Evolutionary conservation across 2,888 invertebrate genomes (phyloP).

Genomic region (Caenorhabditis sp.): DNA sequence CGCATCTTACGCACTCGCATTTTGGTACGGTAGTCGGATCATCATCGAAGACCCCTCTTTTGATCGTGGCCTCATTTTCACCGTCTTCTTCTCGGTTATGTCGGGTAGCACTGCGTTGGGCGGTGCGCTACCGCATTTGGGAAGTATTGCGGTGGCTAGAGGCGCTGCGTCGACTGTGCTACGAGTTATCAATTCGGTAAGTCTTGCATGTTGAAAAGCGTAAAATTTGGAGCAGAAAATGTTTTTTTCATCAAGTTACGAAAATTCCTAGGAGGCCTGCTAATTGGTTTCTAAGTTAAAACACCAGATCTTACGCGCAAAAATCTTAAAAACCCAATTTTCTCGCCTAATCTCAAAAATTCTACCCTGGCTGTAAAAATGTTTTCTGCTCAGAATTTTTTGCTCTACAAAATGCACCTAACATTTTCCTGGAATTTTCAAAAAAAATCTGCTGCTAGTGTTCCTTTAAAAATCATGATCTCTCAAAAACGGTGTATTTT

Average conservation of each 20-base stretch:
- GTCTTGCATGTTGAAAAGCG: slow-evolving; percentile 6
- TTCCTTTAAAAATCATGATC: neutral
- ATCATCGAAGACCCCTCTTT: slow-evolving; percentile 62
- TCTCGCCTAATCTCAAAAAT: neutral
- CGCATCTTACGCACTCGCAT: slow-evolving; percentile 70
- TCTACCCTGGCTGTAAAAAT: neutral
- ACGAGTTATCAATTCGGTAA: slow-evolving; percentile 73
- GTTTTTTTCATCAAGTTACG: neutral
- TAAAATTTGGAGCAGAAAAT: neutral
- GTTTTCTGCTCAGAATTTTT: neutral
- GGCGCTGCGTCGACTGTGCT: slow-evolving; percentile 79
- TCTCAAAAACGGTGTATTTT: too few relatives aligned
- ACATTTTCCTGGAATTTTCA: neutral
- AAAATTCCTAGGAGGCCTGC: neutral
- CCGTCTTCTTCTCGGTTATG: slow-evolving; percentile 73
- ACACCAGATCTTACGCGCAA: neutral
- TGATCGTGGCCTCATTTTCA: slow-evolving; percentile 68
- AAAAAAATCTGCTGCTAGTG: neutral
- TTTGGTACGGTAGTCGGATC: slow-evolving; percentile 66
- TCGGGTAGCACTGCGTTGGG: slow-evolving; percentile 76
- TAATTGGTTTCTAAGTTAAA: neutral
- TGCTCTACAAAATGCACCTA: neutral
- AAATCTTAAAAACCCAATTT: neutral
- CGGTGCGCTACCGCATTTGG: slow-evolving; percentile 83
- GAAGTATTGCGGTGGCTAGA: slow-evolving; percentile 81